Percentiles rank a stretch among this genome's conserved stretches.
phyloP scores from a whole-genome alignment of 2,888 invertebrate genomes.

The Volucella zonaria region DNA sequence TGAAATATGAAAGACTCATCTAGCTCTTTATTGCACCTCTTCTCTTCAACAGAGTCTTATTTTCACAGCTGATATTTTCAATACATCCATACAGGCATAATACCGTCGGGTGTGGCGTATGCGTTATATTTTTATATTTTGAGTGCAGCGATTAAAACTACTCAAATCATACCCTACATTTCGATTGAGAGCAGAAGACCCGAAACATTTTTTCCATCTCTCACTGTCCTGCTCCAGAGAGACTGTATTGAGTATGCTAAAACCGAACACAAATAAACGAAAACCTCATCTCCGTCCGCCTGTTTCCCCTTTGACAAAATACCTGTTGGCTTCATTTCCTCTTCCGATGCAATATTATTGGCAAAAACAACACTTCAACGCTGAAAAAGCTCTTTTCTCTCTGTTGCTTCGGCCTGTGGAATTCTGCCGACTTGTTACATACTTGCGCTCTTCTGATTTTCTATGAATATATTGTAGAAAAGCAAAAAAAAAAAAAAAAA shows the following conservation, averaged over 20 bases:
- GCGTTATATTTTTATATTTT: background rate
- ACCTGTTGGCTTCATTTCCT: slow-evolving; percentile 68
- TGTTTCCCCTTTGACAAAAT: slow-evolving; percentile 55
- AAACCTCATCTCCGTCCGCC: background rate
- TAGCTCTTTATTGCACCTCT: too few species aligned
- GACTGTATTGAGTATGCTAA: background rate
- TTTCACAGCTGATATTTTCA: too few species aligned
- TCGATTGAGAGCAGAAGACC: background rate
- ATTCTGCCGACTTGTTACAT: slow-evolving; percentile 52
- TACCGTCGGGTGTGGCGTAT: background rate
- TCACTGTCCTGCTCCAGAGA: slow-evolving; percentile 20
- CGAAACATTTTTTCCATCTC: slow-evolving; percentile 20
- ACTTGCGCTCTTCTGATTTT: slow-evolving; percentile 65
- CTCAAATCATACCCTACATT: slow-evolving; percentile 7
- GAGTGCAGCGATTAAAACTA: background rate
- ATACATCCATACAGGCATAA: too few species aligned
- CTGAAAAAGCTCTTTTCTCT: slow-evolving; percentile 54
- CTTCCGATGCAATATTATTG: slow-evolving; percentile 27
- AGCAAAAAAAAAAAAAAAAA: slow-evolving; percentile 35
- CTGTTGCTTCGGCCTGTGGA: slow-evolving; percentile 18
- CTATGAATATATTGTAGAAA: background rate
- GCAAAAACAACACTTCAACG: slow-evolving; percentile 8
- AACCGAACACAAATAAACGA: background rate
- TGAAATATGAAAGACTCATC: too few species aligned
- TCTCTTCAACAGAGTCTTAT: too few species aligned